Percentiles rank a stretch among this genome's conserved stretches.
Evolutionary conservation across 2,888 invertebrate genomes (phyloP).

Genomic region (Melieria omissa): DNA sequence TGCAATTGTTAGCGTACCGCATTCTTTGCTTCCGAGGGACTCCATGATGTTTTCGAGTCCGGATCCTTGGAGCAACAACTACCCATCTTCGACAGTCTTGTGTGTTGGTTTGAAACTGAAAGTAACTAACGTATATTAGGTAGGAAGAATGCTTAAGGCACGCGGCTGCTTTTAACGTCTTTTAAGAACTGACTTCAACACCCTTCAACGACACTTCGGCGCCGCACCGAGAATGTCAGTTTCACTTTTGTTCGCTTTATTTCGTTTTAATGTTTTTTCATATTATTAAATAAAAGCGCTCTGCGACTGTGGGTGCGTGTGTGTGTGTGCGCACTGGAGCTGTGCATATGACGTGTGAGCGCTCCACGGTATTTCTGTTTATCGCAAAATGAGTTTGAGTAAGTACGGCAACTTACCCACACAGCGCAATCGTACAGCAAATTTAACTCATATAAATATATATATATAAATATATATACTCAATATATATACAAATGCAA

Average conservation of each 20-base stretch:
- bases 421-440: background rate
- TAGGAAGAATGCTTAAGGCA: background rate
- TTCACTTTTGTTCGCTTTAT: constrained; percentile 29
- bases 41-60: constrained; percentile 60
- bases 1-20: constrained; percentile 48
- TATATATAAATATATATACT: background rate
- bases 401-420: background rate
- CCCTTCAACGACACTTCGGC: constrained; percentile 17
- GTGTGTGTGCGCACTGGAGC: too few relatives aligned
- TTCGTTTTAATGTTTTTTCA: constrained; percentile 20
- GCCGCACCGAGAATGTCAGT: constrained; percentile 29
- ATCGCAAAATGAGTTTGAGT: constrained; percentile 24
- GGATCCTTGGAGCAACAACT: constrained; percentile 58
- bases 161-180: constrained; percentile 19
- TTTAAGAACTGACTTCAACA: constrained; percentile 18
- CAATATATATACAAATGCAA: background rate
- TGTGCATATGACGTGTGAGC: background rate
- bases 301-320: constrained; percentile 2
- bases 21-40: constrained; percentile 59
- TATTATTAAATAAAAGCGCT: constrained; percentile 12
- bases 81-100: constrained; percentile 49
- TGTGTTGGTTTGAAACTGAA: too few relatives aligned
- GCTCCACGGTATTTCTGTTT: background rate
- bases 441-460: background rate
- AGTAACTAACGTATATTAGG: too few relatives aligned